Evolutionary conservation across 2,113 vertebrate species (phyloP).

Genomic region (Cromileptes altivelis): DNA sequence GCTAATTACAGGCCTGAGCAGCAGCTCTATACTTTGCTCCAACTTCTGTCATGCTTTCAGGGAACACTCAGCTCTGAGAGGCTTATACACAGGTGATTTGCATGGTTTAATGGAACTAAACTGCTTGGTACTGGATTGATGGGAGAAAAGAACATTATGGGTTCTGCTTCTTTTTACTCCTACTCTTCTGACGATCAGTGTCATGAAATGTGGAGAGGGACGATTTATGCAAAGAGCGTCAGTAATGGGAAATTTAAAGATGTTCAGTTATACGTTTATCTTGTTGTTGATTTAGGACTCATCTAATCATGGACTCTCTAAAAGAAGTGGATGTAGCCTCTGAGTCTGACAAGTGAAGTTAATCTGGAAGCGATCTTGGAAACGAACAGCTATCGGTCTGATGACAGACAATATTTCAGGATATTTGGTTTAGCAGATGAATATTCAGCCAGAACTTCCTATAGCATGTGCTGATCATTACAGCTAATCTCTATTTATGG

Average conservation of each 20-base stretch:
- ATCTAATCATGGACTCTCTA: background rate
- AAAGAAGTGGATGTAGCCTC: too few relatives aligned
- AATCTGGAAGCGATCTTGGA: too few relatives aligned
- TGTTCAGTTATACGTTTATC: background rate
- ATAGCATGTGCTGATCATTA: too few relatives aligned
- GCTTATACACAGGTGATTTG: constrained; percentile 45
- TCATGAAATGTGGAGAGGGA: background rate
- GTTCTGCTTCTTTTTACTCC: constrained; percentile 4
- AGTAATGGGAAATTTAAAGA: background rate
- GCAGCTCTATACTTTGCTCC: constrained; percentile 15
- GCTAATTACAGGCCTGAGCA: constrained; percentile 62
- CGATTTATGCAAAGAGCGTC: background rate
- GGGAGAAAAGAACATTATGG: constrained; percentile 4
- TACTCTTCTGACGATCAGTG: background rate
- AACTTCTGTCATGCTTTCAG: constrained; percentile 20
- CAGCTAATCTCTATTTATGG: too few relatives aligned
- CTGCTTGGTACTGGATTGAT: constrained; percentile 16
- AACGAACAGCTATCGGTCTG: too few relatives aligned
- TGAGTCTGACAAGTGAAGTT: too few relatives aligned
- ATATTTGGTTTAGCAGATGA: too few relatives aligned
- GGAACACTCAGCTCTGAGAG: constrained; percentile 10
- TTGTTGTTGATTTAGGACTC: background rate
- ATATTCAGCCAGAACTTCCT: too few relatives aligned
- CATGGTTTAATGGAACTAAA: constrained; percentile 47
- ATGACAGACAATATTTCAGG: too few relatives aligned